Base-by-base conservation (phyloP, 2,797 vertebrate species). In the Varecia variegata region DNA sequence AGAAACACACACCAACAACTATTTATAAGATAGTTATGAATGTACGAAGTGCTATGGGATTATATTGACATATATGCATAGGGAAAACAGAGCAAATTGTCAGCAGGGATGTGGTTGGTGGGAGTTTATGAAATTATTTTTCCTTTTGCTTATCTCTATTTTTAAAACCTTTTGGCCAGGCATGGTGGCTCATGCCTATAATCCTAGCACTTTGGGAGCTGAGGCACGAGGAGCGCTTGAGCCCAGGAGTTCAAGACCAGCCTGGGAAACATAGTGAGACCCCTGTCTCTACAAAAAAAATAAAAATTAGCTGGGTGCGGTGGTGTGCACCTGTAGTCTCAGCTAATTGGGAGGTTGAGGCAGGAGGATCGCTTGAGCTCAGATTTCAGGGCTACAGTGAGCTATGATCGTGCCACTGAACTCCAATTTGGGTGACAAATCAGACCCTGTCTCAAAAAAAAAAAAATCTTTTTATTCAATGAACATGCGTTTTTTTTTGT, bases 141-240 rank as follows among this genome's bases (percentile, higher is more conserved):
- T 79, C 68, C 77, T 93, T 80, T 95, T 79, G 27, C 30, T 84
- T 76, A 89, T 11, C 27, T 94, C 83, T 74, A 35, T 62, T 79
- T 76, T 91, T 87, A 65, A 94, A 85, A 65, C 7, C 32, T 65
- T 65, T 65, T 65, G 32, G 32, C 32, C 32, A 65, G 62, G 15
- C 32, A n/a, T 0, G 6, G 32, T 65, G 62, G 62, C 32, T n/a
- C 15, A 65, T 65, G 62, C 30, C 32, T 65, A 15, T 65, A 65
- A 65, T 65, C 15, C 32, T n/a, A 18, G 62, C 7, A 65, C 62
- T 65, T 65, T 65, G 62, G 62, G 32, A 65, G 62, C 62, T 1
- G 17, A 65, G 62, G 62, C 32, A 65, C 7, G 32, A 65, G 7
- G 62, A n/a, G 15, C 60, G 7, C 60, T n/a, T 65, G 62, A 18